phyloP scores from a whole-genome alignment of 2,888 invertebrate species.

The Elegia similella region DNA sequence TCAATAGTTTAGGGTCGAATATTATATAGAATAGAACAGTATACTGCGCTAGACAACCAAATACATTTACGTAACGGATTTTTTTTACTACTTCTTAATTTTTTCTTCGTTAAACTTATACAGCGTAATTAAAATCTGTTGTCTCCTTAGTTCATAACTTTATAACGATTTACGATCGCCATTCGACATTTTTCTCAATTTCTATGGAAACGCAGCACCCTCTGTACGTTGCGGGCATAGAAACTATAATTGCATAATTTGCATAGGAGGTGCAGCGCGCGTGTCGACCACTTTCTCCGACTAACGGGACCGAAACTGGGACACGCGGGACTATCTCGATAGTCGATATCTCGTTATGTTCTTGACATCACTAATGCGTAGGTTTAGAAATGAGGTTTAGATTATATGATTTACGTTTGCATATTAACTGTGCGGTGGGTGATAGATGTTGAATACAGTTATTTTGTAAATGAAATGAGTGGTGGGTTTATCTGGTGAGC shows the following conservation, averaged over 20 bases:
- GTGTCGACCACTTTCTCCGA: conserved; percentile 65
- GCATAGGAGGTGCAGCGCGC: conserved; percentile 66
- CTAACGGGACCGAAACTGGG: conserved; percentile 73
- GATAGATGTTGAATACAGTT: background rate
- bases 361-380: conserved; percentile 15
- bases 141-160: too few relatives aligned
- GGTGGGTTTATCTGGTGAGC: background rate
- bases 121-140: too few relatives aligned
- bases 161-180: too few relatives aligned
- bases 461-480: background rate
- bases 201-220: conserved; percentile 23
- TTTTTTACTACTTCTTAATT: too few relatives aligned
- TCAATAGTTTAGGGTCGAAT: too few relatives aligned
- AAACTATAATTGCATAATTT: conserved; percentile 73
- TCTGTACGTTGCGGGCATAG: conserved; percentile 23
- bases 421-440: background rate
- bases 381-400: conserved; percentile 4
- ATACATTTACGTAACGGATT: too few relatives aligned
- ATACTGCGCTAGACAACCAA: too few relatives aligned
- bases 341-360: conserved; percentile 15
- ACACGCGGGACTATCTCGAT: conserved; percentile 43
- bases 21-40: too few relatives aligned
- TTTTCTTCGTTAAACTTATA: too few relatives aligned
- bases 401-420: conserved; percentile 1
- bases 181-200: background rate